phyloP scores from a whole-genome alignment of 2,113 vertebrate genomes.

The Paedocypris sp. region DNA sequence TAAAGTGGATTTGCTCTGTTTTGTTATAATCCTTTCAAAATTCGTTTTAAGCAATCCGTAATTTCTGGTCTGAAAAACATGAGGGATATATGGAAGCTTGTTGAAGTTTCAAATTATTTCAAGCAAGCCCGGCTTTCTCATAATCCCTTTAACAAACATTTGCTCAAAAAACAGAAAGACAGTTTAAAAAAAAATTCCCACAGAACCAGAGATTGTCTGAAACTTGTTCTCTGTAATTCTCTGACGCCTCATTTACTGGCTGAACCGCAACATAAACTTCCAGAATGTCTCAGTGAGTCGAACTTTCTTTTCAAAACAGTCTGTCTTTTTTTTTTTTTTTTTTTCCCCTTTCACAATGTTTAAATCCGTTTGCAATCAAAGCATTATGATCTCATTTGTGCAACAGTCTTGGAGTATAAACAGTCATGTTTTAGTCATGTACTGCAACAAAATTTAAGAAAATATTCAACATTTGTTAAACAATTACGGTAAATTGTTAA shows the following conservation, averaged over 20 bases:
- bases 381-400: neutral
- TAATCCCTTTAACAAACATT: too few relatives aligned
- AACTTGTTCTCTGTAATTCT: neutral
- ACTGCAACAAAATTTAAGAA: too few relatives aligned
- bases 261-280: neutral
- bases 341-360: neutral
- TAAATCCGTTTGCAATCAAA: neutral
- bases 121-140: too few relatives aligned
- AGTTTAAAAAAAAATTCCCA: too few relatives aligned
- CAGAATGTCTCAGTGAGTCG: neutral
- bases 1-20: neutral
- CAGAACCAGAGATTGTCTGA: too few relatives aligned
- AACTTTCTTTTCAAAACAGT: neutral
- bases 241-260: neutral
- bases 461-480: too few relatives aligned
- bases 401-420: neutral
- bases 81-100: neutral
- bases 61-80: neutral
- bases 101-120: too few relatives aligned
- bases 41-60: neutral
- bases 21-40: constrained; percentile 3
- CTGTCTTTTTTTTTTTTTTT: neutral
- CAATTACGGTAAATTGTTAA: too few relatives aligned
- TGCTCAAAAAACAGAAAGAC: too few relatives aligned
- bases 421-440: neutral